A percentile compares a stretch with the other conserved stretches of the same genome.
Conservation (phyloP, 2,888 invertebrate species). For the Bugula neritina region DNA sequence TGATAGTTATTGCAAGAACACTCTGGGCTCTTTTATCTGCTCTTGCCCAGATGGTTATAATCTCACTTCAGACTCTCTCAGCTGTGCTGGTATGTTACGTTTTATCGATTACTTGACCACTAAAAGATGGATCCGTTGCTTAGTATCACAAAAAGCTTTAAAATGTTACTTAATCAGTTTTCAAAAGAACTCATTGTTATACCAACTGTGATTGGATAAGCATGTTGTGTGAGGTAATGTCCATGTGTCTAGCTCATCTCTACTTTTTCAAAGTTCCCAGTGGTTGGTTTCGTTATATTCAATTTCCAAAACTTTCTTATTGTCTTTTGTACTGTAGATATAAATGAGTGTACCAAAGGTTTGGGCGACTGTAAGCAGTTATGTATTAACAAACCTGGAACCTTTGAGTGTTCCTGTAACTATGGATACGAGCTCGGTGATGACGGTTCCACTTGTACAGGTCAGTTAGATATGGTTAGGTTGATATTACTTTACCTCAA, state of each 20-base stretch:
- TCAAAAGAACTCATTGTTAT: no score
- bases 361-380: not conserved
- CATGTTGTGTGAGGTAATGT: no score
- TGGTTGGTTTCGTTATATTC: no score
- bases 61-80: not conserved
- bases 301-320: no score
- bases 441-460: not conserved
- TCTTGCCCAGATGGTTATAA: not conserved
- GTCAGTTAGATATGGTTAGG: not conserved
- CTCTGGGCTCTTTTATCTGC: not conserved
- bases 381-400: not conserved
- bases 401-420: not conserved
- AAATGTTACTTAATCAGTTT: no score
- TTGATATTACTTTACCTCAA: no score
- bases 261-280: no score
- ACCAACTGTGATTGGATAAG: no score
- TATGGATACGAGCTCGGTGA: not conserved
- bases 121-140: no score
- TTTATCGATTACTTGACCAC: no score
- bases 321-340: not conserved
- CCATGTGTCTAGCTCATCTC: no score
- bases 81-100: not conserved
- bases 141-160: no score
- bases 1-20: not conserved
- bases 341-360: not conserved